Evolutionary conservation across 2,888 invertebrate genomes (phyloP), one percentile per base, ranked within the genome.

Genomic region (Ischnus inquisitorius): DNA sequence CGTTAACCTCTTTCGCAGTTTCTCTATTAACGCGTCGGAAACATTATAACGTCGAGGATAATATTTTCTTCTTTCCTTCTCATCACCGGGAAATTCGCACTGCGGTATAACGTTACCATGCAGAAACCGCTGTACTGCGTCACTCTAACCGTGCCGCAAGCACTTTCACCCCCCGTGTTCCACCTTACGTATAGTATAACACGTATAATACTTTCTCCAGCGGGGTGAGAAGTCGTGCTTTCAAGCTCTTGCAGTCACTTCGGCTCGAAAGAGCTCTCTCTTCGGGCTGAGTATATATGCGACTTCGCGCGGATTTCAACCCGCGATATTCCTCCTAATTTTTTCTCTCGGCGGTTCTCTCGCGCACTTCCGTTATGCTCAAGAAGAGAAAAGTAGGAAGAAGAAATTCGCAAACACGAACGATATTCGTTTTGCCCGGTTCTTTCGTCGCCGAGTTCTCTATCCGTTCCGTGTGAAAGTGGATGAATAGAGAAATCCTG

Each of bases 261-360:
- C 51, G 14, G 25, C 39, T 22, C 41, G 68, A 22, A 62, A 48
- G 39, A 69, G 16, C 34, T 39, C 57, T 39, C 57, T 19, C 34
- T 5, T 4, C 41, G 8, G 2, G 51, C 22, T n/a, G 41, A 28
- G 68, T 34, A 69, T 71, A 43, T 64, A 43, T n/a, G n/a, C 39
- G 54, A 83, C 41, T 54, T 34, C 60, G 46, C 34, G n/a, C 25
- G 69, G 71, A 76, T 79, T 79, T 71, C 57, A 28, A n/a, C 8
- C 60, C 28, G 22, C 51, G 64, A 85, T 77, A 79, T 84, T 28
- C 69, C 25, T 57, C 48, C 79, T 76, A 76, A 79, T 79, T 85
- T 76, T n/a, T 79, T 82, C 82, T 54, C 79, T 78, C 79, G 39
- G 64, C 67, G 28, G 25, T 12, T 60, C 54, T 54, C 22, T 54